phyloP scores from a whole-genome alignment of 1,140 invertebrate species.

The Platyura marginata region DNA sequence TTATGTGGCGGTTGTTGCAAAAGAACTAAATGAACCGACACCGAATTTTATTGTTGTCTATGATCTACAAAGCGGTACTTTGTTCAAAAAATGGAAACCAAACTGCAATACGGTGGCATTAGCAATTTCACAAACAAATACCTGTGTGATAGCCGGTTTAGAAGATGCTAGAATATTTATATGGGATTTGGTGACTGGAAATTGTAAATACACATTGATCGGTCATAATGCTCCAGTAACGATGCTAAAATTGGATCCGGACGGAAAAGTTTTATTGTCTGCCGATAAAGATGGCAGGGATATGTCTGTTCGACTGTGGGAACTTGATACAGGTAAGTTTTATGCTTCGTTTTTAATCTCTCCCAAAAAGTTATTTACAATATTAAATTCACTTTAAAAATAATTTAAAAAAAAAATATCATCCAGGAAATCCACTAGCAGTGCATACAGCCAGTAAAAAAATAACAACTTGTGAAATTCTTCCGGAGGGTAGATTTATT shows the following conservation, averaged over 20 bases:
- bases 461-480: constrained; percentile 57
- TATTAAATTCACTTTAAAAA: not conserved
- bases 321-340: constrained; percentile 45
- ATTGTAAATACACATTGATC: constrained; percentile 31
- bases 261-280: constrained; percentile 48
- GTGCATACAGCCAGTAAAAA: constrained; percentile 53
- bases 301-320: constrained; percentile 57
- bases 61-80: constrained; percentile 76
- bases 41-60: constrained; percentile 83
- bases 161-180: constrained; percentile 66
- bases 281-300: constrained; percentile 49
- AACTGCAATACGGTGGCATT: constrained; percentile 57
- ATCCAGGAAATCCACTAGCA: constrained; percentile 49
- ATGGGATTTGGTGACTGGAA: constrained; percentile 73
- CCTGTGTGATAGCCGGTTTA: constrained; percentile 64
- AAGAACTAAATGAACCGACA: constrained; percentile 62
- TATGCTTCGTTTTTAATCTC: not conserved
- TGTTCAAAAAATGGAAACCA: constrained; percentile 83
- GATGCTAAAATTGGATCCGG: constrained; percentile 45
- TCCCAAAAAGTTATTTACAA: not conserved
- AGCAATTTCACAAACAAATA: constrained; percentile 59
- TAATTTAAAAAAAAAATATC: constrained; percentile 1
- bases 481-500: constrained; percentile 47
- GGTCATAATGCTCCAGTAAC: constrained; percentile 61
- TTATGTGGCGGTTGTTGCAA: constrained; percentile 43